Conservation (phyloP, 1,140 invertebrate species). For the Drosophila cardini region DNA sequence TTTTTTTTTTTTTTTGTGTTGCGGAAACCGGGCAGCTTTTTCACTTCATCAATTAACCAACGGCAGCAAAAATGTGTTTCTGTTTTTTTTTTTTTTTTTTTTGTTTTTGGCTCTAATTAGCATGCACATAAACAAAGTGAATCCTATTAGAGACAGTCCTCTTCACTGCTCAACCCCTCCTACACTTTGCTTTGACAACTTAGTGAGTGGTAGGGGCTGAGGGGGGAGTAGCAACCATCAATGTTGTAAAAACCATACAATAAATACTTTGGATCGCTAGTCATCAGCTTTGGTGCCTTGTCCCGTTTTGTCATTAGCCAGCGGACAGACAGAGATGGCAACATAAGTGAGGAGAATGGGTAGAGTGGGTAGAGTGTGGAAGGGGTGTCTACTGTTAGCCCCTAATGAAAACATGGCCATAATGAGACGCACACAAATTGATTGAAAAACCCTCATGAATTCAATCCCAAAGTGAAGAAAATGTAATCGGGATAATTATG, state of each 20-base stretch:
- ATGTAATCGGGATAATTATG: conserved; percentile 4
- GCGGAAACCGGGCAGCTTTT: conserved; percentile 52
- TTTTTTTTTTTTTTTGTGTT: conserved; percentile 28
- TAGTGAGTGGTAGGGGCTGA: neutral
- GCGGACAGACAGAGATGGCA: neutral
- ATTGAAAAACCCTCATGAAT: conserved; percentile 37
- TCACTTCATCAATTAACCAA: conserved; percentile 82
- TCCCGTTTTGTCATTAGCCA: conserved; percentile 53
- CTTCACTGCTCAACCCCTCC: neutral
- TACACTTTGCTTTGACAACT: neutral
- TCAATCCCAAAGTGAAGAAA: conserved; percentile 19
- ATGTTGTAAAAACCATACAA: conserved; percentile 42
- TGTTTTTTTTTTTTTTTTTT: conserved; percentile 26
- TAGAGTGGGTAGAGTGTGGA: neutral
- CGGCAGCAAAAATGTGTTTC: conserved; percentile 73
- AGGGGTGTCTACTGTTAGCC: neutral
- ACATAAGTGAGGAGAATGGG: neutral
- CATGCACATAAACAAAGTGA: conserved; percentile 79
- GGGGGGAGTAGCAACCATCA: conserved; percentile 21
- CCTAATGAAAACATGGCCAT: conserved; percentile 5
- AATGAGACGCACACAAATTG: conserved; percentile 38
- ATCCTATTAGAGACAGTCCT: conserved; percentile 71
- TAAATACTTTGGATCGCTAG: conserved; percentile 37
- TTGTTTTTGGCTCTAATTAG: conserved; percentile 76
- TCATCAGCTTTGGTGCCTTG: conserved; percentile 23